Evolutionary conservation across 1,140 invertebrate genomes (phyloP).

Genomic region (Caenorhabditis latens): DNA sequence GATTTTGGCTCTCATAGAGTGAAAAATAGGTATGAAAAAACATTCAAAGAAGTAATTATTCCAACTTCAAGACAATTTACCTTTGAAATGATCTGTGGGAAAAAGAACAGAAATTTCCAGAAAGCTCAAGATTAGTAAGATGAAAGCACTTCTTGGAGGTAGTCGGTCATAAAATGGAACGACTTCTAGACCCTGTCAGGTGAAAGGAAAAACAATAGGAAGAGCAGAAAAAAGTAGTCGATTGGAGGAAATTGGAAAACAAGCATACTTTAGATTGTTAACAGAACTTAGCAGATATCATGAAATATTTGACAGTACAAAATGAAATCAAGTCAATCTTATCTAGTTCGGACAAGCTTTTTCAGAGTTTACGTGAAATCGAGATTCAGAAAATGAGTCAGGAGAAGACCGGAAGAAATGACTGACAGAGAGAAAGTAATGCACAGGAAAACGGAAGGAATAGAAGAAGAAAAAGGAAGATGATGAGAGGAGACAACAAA

Average conservation of each 20-base stretch:
- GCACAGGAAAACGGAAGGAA: background rate
- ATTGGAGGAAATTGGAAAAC: background rate
- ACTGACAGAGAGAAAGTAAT: background rate
- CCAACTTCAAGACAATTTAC: no score
- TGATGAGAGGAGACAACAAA: background rate
- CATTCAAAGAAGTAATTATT: no score
- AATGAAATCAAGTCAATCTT: no score
- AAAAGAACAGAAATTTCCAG: no score
- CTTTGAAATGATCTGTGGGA: no score
- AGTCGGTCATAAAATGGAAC: background rate
- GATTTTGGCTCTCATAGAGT: no score
- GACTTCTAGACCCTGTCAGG: background rate
- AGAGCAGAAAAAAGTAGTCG: background rate
- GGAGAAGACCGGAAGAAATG: background rate
- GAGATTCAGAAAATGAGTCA: background rate
- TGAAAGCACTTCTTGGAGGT: no score
- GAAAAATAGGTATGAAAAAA: no score
- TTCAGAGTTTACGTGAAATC: no score
- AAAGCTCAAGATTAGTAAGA: no score
- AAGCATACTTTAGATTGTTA: background rate
- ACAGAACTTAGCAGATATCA: background rate
- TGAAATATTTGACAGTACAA: no score
- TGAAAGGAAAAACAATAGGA: background rate
- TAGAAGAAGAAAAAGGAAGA: background rate
- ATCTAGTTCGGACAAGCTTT: no score